Conservation (phyloP, 2,888 invertebrate genomes). For the Rhogogaster chlorosoma region DNA sequence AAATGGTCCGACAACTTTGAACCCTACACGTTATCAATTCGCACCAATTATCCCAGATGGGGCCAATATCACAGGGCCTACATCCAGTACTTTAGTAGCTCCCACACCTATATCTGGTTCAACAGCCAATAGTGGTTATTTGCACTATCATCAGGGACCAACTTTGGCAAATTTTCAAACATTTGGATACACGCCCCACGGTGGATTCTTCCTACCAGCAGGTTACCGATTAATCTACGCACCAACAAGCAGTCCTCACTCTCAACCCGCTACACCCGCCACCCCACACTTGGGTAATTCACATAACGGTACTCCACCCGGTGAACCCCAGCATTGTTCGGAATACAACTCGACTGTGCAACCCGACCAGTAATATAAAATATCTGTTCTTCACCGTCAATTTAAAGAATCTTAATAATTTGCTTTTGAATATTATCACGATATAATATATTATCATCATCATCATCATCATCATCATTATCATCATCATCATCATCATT, state of each 20-base stretch:
- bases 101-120: constrained; percentile 62
- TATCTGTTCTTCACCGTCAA: constrained; percentile 25
- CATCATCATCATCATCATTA: background rate
- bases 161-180: constrained; percentile 71
- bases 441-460: constrained; percentile 35
- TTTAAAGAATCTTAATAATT: constrained; percentile 12
- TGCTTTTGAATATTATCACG: constrained; percentile 33
- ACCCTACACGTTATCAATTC: constrained; percentile 69
- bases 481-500: constrained; percentile 21
- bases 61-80: constrained; percentile 58
- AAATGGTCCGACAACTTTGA: constrained; percentile 60
- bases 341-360: constrained; percentile 43
- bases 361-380: constrained; percentile 47
- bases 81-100: constrained; percentile 62
- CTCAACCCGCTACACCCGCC: constrained; percentile 72
- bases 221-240: constrained; percentile 74
- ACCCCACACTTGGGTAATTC: constrained; percentile 72
- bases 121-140: constrained; percentile 60
- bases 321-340: constrained; percentile 62
- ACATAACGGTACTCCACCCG: constrained; percentile 73
- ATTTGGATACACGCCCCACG: constrained; percentile 72
- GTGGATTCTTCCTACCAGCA: constrained; percentile 74
- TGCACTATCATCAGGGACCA: constrained; percentile 70
- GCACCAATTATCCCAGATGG: constrained; percentile 68
- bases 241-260: constrained; percentile 70